A percentile compares a stretch with the other conserved stretches of the same genome.
phyloP scores from a whole-genome alignment of 1,140 invertebrate genomes.

The Holotrichia oblita region DNA sequence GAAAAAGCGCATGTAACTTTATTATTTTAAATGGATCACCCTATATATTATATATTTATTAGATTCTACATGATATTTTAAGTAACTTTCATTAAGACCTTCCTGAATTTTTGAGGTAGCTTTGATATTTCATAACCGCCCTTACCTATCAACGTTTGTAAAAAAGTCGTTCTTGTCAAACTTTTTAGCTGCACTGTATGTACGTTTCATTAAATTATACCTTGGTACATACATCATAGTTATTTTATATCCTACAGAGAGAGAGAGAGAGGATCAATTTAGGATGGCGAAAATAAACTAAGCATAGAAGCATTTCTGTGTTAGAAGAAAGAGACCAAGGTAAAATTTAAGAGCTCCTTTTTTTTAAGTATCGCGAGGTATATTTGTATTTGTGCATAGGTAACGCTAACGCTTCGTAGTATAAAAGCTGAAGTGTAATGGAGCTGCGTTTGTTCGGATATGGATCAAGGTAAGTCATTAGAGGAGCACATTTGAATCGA shows the following conservation, averaged over 20 bases:
- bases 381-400: neutral
- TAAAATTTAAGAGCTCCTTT: conserved; percentile 15
- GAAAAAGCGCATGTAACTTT: no score
- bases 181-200: no score
- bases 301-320: neutral
- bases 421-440: neutral
- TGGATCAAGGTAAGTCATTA: conserved; percentile 32
- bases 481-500: conserved; percentile 19
- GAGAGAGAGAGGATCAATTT: no score
- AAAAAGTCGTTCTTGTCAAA: no score
- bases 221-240: neutral
- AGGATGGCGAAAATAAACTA: conserved; percentile 4
- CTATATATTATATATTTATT: no score
- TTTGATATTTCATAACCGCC: no score
- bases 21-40: no score
- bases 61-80: no score
- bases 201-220: no score
- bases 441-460: conserved; percentile 15
- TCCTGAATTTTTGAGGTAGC: no score
- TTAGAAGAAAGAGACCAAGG: conserved; percentile 11
- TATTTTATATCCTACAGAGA: neutral
- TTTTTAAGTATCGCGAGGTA: conserved; percentile 11
- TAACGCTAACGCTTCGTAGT: neutral
- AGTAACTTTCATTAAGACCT: no score
- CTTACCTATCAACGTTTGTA: no score